A percentile compares a stretch with the other conserved stretches of the same genome.
These are phyloP conservation scores for Papilio xuthus DNA, from an alignment of 1,140 invertebrate species.

Conservation along the genomic window DNA sequence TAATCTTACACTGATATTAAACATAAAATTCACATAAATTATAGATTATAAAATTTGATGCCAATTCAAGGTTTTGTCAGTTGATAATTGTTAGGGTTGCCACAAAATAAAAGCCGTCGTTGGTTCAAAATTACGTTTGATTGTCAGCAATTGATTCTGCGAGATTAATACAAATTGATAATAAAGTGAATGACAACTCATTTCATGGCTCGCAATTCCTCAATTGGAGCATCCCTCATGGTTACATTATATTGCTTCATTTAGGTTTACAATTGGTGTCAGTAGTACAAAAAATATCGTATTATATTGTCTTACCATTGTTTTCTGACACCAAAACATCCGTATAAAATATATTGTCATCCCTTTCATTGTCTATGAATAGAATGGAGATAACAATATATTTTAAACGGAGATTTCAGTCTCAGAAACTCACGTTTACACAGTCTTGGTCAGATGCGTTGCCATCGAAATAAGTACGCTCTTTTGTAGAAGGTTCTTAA, in stretches of 20 bases:
- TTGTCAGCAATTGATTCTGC: constrained; percentile 2
- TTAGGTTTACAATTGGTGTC: neutral
- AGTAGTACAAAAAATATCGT: neutral
- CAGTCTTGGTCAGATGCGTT: too few species aligned
- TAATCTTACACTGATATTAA: too few species aligned
- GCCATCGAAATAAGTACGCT: too few species aligned
- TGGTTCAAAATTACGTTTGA: neutral
- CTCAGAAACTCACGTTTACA: too few species aligned
- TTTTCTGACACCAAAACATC: too few species aligned
- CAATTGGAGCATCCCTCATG: neutral
- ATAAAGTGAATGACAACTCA: constrained; percentile 12
- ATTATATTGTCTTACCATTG: neutral
- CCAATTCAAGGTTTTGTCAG: neutral
- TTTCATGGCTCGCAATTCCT: neutral
- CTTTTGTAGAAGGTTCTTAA: too few species aligned
- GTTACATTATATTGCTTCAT: neutral
- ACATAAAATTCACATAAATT: too few species aligned
- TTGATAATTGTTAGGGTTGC: neutral
- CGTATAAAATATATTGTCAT: too few species aligned
- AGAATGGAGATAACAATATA: too few species aligned
- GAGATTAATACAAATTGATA: constrained; percentile 26
- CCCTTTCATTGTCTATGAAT: too few species aligned
- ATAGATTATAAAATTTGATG: too few species aligned
- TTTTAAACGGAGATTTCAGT: too few species aligned
- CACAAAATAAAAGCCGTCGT: neutral